These are phyloP conservation scores for Bradypodion pumilum DNA, from an alignment of 2,797 vertebrate species.

Conservation along the genomic window DNA sequence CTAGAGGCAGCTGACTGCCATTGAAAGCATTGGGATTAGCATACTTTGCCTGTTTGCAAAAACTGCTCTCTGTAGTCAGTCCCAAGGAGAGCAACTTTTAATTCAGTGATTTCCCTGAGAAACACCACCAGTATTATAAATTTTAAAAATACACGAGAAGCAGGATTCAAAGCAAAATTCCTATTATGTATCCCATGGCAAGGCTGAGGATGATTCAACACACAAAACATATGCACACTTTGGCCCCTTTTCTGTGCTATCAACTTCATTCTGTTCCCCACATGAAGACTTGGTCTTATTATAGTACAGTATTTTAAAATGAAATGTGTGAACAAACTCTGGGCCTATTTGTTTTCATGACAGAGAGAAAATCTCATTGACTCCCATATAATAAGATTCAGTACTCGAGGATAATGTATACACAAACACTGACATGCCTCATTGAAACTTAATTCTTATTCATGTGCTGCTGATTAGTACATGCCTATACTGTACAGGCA, in stretches of 20 bases:
- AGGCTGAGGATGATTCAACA: not conserved
- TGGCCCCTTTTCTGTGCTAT: not conserved
- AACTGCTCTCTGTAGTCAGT: slow-evolving; percentile 11
- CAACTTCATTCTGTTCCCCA: not conserved
- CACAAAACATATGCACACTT: not conserved
- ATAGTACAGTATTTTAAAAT: not conserved
- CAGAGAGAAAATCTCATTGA: not conserved
- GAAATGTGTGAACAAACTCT: not conserved
- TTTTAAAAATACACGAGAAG: not conserved
- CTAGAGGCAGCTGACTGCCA: not conserved
- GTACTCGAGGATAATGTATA: not conserved
- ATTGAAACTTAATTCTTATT: not conserved
- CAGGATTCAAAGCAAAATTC: slow-evolving; percentile 13
- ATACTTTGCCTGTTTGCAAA: not conserved
- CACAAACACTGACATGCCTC: not conserved
- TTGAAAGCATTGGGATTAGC: not conserved
- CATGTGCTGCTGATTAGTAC: not conserved
- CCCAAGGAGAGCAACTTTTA: slow-evolving; percentile 13
- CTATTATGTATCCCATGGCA: not conserved
- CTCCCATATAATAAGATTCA: not conserved
- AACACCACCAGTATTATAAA: slow-evolving; percentile 39
- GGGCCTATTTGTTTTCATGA: not conserved
- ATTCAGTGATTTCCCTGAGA: slow-evolving; percentile 30
- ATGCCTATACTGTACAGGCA: not conserved
- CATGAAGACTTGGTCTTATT: not conserved